Evolutionary conservation across 2,888 invertebrate genomes (phyloP).

Genomic region (Philaethria dido): DNA sequence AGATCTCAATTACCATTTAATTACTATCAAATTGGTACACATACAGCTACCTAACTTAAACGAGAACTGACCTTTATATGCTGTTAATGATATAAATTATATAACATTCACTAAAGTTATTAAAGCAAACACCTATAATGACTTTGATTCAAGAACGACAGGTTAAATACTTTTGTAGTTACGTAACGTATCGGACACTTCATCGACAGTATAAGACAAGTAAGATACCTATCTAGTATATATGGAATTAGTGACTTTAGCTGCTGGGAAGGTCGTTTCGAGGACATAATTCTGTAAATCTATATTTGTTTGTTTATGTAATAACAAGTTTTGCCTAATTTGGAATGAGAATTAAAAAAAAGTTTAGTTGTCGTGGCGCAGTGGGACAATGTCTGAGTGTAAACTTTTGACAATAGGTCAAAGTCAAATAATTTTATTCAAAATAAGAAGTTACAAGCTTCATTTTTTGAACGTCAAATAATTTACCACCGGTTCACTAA

Average conservation of each 20-base stretch:
- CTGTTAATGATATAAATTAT: neutral
- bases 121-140: constrained; percentile 14
- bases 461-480: too few species aligned
- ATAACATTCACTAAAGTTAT: constrained; percentile 2
- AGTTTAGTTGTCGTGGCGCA: too few species aligned
- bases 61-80: neutral
- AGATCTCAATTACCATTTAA: neutral
- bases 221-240: neutral
- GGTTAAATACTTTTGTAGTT: constrained; percentile 53
- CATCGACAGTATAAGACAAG: neutral
- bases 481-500: too few species aligned
- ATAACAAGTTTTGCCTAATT: neutral
- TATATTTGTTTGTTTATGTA: neutral
- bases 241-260: neutral
- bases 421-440: too few species aligned
- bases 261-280: neutral
- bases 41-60: neutral
- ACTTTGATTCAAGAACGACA: constrained; percentile 40
- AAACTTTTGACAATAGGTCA: too few species aligned
- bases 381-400: too few species aligned
- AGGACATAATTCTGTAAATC: neutral
- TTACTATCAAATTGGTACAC: neutral
- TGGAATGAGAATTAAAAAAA: neutral
- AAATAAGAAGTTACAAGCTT: too few species aligned
- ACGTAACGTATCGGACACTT: constrained; percentile 46